Evolutionary conservation across 2,797 vertebrate species (phyloP).

Genomic region (Emydoidea blandingii): DNA sequence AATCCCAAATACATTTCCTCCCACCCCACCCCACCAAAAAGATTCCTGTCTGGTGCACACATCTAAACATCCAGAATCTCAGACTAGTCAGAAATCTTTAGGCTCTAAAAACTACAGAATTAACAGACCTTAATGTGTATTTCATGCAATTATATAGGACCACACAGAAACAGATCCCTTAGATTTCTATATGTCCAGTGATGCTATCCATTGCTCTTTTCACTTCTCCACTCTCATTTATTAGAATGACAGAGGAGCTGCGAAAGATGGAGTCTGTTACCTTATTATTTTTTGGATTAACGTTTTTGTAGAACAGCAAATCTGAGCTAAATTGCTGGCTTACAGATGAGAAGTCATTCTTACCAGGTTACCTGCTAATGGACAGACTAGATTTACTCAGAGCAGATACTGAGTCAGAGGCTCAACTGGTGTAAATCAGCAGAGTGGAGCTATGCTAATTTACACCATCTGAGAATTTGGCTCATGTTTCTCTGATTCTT

Average conservation of each 20-base stretch:
- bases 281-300: background rate
- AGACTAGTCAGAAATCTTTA: background rate
- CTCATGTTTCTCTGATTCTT: background rate
- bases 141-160: background rate
- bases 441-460: background rate
- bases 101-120: background rate
- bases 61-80: background rate
- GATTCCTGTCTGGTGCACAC: background rate
- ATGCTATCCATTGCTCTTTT: background rate
- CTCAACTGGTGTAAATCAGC: background rate
- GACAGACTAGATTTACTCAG: background rate
- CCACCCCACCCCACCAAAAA: background rate
- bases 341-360: background rate
- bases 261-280: background rate
- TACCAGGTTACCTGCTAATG: background rate
- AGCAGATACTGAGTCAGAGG: background rate
- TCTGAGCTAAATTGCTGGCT: background rate
- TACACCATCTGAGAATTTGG: background rate
- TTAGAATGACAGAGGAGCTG: background rate
- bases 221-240: background rate
- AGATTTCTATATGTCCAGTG: background rate
- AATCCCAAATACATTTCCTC: background rate
- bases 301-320: background rate
- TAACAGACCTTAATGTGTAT: background rate
- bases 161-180: background rate